Evolutionary conservation across 2,888 invertebrate genomes (phyloP).

Genomic region (Ormia ochracea): DNA sequence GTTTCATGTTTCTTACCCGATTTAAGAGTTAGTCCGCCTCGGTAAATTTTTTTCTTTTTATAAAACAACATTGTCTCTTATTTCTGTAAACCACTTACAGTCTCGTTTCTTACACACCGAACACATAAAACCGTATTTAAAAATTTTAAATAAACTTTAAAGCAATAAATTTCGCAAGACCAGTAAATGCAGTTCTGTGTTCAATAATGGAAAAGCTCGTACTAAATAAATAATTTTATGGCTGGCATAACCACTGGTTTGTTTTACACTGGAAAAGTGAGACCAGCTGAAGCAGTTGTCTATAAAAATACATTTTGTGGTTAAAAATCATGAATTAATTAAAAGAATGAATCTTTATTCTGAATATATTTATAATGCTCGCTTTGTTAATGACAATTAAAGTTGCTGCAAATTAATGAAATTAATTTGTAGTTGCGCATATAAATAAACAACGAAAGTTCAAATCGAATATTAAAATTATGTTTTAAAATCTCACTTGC

Average conservation of each 20-base stretch:
- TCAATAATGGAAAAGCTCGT: neutral
- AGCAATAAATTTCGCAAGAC: neutral
- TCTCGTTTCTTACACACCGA: neutral
- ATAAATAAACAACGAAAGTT: neutral
- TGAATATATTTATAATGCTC: too few species aligned
- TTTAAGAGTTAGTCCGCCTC: too few species aligned
- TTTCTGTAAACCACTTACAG: neutral
- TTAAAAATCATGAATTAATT: neutral
- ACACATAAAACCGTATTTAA: neutral
- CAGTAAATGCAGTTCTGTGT: neutral
- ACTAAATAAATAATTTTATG: neutral
- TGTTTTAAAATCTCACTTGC: neutral
- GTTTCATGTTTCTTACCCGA: too few species aligned
- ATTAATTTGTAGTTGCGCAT: neutral
- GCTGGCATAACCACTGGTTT: neutral
- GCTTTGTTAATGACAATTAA: neutral
- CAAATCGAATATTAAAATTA: neutral
- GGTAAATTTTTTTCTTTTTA: too few species aligned
- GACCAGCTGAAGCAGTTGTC: neutral
- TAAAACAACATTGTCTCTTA: too few species aligned
- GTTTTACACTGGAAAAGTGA: neutral
- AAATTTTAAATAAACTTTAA: neutral
- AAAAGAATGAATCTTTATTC: neutral
- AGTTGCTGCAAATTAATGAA: neutral
- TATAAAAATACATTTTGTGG: neutral